phyloP scores from a whole-genome alignment of 2,888 invertebrate species.

The Tanypteryx hageni region DNA sequence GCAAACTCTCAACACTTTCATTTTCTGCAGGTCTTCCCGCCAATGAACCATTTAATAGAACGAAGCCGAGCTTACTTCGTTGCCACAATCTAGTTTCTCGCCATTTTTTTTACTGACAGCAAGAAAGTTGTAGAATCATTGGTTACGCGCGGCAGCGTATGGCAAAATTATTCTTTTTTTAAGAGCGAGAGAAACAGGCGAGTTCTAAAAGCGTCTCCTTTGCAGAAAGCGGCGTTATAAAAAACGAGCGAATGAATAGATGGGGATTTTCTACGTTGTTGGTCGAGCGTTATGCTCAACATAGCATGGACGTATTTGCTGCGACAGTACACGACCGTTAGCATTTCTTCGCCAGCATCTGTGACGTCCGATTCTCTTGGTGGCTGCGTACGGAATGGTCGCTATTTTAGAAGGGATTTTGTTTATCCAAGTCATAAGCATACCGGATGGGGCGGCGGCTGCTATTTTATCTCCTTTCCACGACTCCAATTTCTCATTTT shows the following conservation, averaged over 20 bases:
- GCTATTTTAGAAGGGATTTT: background rate
- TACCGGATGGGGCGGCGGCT: background rate
- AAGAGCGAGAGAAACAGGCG: background rate
- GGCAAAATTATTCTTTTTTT: background rate
- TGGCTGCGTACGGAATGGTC: background rate
- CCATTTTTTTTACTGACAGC: background rate
- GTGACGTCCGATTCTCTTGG: background rate
- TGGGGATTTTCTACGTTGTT: background rate
- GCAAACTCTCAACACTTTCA: background rate
- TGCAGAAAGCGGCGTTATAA: background rate
- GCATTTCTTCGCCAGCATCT: background rate
- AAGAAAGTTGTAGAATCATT: background rate
- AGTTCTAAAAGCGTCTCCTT: background rate
- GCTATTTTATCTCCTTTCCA: background rate
- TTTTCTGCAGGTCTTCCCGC: background rate
- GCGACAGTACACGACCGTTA: background rate
- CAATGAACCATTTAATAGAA: background rate
- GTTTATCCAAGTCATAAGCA: background rate
- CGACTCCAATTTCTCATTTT: conserved; percentile 1
- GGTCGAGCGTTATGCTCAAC: background rate
- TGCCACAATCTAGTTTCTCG: background rate
- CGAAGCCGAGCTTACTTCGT: background rate
- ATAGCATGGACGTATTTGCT: background rate
- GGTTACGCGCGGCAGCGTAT: background rate
- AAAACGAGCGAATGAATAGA: background rate